Evolutionary conservation across 1,140 invertebrate genomes (phyloP), one percentile per base, ranked within the genome.

Genomic region (Cyclargus thomasi): DNA sequence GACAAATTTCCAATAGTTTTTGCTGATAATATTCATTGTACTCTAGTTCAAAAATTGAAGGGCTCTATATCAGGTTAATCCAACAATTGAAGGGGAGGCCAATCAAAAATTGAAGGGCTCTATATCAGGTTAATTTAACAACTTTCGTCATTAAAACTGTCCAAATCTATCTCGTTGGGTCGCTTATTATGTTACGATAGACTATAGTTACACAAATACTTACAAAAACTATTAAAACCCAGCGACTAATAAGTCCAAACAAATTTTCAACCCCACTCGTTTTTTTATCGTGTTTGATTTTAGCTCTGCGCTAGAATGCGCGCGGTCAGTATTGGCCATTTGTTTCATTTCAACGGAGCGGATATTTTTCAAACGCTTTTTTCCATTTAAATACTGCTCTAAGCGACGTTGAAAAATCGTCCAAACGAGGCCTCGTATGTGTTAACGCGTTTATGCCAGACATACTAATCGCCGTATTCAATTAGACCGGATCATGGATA

Each of bases 381-480:
- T 59, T 59, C 55, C 18, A 1, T 18, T 20, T 59, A 59, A 59
- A 47, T 47, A 11, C 55, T 59, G 18, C 18, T 59, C 21, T 20
- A 59, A 59, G 1, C 20, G 55, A 59, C 55, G 55, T 59, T 59
- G 55, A 59, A 20, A 59, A 20, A 59, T 59, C 55, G 55, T 59
- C 39, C 14, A 59, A 59, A 59, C 14, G 55, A 59, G 20, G 55
- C 55, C 18, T 20, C 17, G 7, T 57, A 23, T 23, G 47, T 53
- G 21, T 29, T 53, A 47, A 47, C 21, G 17, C 53, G 16, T 22
- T 22, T 17, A 53, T 53, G 53, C n/a, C n/a, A 57, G 23, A 20
- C 53, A 22, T 29, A 22, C 11, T 53, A 65, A 66, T 66, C 55
- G 59, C 35, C 65, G 62, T 62, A 67, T 62, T 67, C 65, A 66